These are phyloP conservation scores for Anneissia japonica DNA, from an alignment of 35 echinoderm and acorn worm species.

Conservation along the genomic window DNA sequence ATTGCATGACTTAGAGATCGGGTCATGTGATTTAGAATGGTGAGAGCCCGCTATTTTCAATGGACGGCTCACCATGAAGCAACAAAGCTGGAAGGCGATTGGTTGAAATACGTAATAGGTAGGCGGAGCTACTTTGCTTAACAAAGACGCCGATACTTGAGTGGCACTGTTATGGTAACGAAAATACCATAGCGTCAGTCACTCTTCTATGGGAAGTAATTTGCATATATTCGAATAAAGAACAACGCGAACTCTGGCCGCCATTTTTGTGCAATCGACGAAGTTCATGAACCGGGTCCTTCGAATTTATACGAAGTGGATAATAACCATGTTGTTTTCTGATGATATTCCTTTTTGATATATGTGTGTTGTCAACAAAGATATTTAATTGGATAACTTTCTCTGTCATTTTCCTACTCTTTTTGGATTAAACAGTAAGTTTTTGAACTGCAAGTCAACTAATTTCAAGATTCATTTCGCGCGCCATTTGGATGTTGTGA, in stretches of 20 bases:
- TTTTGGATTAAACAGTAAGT: background rate
- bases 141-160: background rate
- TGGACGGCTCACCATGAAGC: background rate
- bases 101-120: background rate
- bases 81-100: background rate
- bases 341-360: background rate
- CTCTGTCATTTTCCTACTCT: background rate
- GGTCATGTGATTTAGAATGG: background rate
- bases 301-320: background rate
- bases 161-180: background rate
- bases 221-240: conserved; percentile 2
- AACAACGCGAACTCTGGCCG: background rate
- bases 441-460: background rate
- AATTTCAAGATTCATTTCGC: background rate
- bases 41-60: background rate
- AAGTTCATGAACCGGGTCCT: background rate
- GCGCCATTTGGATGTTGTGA: background rate
- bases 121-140: background rate
- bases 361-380: background rate
- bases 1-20: background rate
- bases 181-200: background rate
- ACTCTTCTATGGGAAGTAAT: background rate
- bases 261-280: background rate
- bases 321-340: background rate
- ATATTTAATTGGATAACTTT: background rate